Conservation (phyloP, 2,888 invertebrate genomes). For the Phanerotoma sp. region DNA sequence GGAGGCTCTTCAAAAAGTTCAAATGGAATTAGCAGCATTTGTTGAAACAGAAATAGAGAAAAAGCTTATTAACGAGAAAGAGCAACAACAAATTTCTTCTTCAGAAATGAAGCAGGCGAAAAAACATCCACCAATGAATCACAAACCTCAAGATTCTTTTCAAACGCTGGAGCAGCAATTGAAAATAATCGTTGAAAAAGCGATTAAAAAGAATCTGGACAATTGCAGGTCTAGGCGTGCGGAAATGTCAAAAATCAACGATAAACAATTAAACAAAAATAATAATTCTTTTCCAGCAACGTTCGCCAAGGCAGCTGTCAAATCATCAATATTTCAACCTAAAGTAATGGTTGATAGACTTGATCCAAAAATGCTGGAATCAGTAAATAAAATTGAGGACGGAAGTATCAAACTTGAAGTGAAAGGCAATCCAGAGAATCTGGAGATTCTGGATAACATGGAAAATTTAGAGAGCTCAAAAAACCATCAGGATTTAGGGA, state of each 20-base stretch:
- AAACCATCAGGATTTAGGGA: no score
- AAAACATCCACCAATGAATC: not conserved
- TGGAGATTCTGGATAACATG: no score
- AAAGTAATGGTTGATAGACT: constrained; percentile 43
- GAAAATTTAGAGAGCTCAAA: no score
- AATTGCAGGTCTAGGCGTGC: constrained; percentile 27
- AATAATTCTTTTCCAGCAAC: constrained; percentile 38
- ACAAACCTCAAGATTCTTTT: constrained; percentile 32
- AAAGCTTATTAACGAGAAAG: constrained; percentile 25
- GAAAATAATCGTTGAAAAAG: constrained; percentile 47
- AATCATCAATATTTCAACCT: constrained; percentile 48
- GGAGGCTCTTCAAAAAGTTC: constrained; percentile 45
- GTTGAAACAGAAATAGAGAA: constrained; percentile 47
- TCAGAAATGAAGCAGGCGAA: constrained; percentile 9
- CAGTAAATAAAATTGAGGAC: not conserved
- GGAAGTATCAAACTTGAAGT: not conserved
- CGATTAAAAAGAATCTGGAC: constrained; percentile 49
- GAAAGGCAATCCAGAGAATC: not conserved
- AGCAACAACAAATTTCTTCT: no score
- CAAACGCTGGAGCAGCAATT: constrained; percentile 45
- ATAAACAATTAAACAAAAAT: constrained; percentile 9
- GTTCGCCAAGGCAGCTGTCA: constrained; percentile 42
- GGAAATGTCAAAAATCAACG: constrained; percentile 17
- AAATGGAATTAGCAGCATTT: constrained; percentile 45
- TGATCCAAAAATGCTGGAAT: constrained; percentile 22